These are phyloP conservation scores for Andinoacara biseriatus DNA, from an alignment of 2,113 vertebrate species.

Conservation along the genomic window DNA sequence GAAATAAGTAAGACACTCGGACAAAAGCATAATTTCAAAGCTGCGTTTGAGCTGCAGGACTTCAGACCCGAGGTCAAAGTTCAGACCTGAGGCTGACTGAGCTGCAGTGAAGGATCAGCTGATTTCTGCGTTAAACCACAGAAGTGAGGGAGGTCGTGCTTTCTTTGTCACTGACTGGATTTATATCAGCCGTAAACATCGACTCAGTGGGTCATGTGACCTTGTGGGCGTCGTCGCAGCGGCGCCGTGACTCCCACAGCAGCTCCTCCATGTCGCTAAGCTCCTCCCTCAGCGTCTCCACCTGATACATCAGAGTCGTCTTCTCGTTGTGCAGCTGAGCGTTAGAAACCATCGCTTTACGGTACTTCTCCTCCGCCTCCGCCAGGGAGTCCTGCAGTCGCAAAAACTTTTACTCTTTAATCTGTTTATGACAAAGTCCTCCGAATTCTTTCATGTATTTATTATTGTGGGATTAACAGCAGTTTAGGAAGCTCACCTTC, in stretches of 20 bases:
- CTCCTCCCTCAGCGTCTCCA: conserved; percentile 88
- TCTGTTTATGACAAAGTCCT: neutral
- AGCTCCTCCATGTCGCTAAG: conserved; percentile 90
- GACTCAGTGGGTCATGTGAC: conserved; percentile 59
- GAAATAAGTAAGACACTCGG: too few species aligned
- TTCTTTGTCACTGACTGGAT: neutral
- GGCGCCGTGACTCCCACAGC: conserved; percentile 86
- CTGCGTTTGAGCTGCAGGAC: neutral
- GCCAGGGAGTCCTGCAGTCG: conserved; percentile 85
- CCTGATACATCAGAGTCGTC: conserved; percentile 92
- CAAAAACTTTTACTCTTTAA: neutral
- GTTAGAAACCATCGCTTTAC: conserved; percentile 93
- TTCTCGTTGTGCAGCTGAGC: conserved; percentile 96
- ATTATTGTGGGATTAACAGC: neutral
- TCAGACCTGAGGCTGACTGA: too few species aligned
- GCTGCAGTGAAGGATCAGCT: too few species aligned
- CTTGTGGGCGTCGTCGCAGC: conserved; percentile 83
- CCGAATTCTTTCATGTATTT: neutral
- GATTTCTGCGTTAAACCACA: too few species aligned
- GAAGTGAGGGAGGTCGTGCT: neutral
- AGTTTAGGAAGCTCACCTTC: conserved; percentile 79
- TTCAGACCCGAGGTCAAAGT: too few species aligned
- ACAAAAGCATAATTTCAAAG: neutral
- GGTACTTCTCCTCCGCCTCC: conserved; percentile 91
- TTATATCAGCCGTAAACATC: neutral